phyloP scores from a whole-genome alignment of 2,797 vertebrate species.

The Cygnus olor region DNA sequence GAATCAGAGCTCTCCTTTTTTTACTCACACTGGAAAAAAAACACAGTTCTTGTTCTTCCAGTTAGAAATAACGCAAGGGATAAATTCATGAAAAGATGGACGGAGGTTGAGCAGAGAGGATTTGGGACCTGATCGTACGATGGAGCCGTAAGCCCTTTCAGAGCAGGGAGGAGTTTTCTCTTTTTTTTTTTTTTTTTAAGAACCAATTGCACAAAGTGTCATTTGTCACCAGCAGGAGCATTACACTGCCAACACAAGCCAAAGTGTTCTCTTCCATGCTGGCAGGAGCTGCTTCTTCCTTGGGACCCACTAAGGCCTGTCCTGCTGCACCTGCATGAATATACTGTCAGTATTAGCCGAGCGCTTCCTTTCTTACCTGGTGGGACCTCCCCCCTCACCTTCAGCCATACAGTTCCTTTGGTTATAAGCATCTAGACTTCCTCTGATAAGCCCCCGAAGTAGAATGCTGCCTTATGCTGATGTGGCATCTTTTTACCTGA shows the following conservation, averaged over 20 bases:
- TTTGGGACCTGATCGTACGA: background rate
- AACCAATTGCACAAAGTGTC: background rate
- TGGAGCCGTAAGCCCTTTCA: background rate
- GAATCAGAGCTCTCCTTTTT: background rate
- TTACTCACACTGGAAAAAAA: background rate
- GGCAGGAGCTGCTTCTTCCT: background rate
- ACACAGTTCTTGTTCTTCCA: background rate
- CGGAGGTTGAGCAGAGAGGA: background rate
- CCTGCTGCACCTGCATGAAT: background rate
- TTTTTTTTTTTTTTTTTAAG: background rate
- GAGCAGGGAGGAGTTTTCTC: background rate
- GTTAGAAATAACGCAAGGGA: accelerated
- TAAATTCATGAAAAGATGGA: background rate
- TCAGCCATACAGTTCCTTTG: background rate
- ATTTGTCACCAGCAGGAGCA: background rate
- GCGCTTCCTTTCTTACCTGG: background rate
- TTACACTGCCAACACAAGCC: background rate
- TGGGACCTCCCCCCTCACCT: background rate
- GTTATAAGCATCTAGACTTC: background rate
- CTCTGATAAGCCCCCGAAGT: background rate
- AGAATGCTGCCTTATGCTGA: background rate
- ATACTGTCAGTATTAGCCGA: background rate
- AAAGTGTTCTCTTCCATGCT: background rate
- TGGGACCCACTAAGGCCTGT: background rate
- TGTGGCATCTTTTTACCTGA: background rate